A percentile compares a stretch with the other conserved stretches of the same genome.
Evolutionary conservation across 2,113 vertebrate species (phyloP).

Genomic region (Onychostoma macrolepis): DNA sequence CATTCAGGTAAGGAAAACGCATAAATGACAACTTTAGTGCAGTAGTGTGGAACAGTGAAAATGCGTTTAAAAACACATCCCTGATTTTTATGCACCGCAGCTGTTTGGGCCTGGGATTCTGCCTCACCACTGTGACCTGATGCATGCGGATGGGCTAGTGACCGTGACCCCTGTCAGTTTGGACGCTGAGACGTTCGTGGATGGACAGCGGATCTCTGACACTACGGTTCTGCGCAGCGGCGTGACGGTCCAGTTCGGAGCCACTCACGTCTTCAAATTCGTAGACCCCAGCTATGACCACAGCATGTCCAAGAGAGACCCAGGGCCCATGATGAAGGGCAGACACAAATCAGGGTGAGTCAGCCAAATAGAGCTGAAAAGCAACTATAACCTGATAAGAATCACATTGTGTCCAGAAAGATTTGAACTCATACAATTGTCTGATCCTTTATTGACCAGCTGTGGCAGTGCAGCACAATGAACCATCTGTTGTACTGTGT

Average conservation of each 20-base stretch:
- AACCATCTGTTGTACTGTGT: slow-evolving; percentile 10
- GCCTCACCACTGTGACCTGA: slow-evolving; percentile 96
- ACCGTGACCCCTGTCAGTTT: slow-evolving; percentile 89
- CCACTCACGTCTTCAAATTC: slow-evolving; percentile 93
- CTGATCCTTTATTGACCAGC: not conserved
- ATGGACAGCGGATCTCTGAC: slow-evolving; percentile 89
- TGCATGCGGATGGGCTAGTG: slow-evolving; percentile 94
- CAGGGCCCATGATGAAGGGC: slow-evolving; percentile 80
- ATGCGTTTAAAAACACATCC: not conserved
- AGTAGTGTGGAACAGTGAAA: not conserved
- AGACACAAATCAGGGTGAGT: slow-evolving; percentile 87
- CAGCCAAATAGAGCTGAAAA: not conserved
- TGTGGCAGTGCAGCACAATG: not conserved
- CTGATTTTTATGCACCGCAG: slow-evolving; percentile 63
- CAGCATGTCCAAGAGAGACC: slow-evolving; percentile 83
- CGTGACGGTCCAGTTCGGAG: slow-evolving; percentile 92
- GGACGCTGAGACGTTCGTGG: slow-evolving; percentile 92
- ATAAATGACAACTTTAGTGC: not conserved
- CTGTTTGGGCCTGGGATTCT: slow-evolving; percentile 93
- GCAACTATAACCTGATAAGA: not conserved
- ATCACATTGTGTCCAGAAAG: not conserved
- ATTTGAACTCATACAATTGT: not conserved
- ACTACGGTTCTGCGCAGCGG: slow-evolving; percentile 93
- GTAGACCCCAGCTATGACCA: slow-evolving; percentile 96
- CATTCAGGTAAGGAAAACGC: slow-evolving; percentile 83